A percentile compares a stretch with the other conserved stretches of the same genome.
Conservation (phyloP, 2,797 vertebrate genomes). For the Clarias pachynema region DNA sequence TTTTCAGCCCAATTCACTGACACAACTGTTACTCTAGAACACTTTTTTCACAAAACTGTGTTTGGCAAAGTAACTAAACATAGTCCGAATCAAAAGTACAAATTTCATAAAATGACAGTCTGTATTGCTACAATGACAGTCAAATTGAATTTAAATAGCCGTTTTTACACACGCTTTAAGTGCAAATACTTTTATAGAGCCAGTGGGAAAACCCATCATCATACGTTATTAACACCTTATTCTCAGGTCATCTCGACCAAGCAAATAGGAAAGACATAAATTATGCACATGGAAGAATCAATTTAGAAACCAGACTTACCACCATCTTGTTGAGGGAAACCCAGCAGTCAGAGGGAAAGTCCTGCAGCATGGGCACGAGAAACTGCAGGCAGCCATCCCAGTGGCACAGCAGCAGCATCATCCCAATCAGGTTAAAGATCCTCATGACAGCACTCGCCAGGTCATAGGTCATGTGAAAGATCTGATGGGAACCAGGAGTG, state of each 20-base stretch:
- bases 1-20: not conserved
- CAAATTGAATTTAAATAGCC: not conserved
- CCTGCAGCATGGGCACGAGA: slow-evolving; percentile 88
- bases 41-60: not conserved
- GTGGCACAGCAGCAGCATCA: slow-evolving; percentile 87
- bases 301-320: slow-evolving; percentile 71
- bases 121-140: not conserved
- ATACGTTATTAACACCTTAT: not conserved
- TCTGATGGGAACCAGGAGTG: slow-evolving; percentile 63
- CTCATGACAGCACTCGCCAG: slow-evolving; percentile 86
- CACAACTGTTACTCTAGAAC: not conserved
- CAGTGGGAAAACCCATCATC: not conserved
- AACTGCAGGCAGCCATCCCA: slow-evolving; percentile 89
- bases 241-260: not conserved
- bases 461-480: slow-evolving; percentile 90
- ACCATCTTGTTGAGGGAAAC: slow-evolving; percentile 88
- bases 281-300: not conserved
- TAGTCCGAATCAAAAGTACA: not conserved
- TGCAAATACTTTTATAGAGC: not conserved
- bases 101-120: not conserved
- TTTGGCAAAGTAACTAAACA: not conserved
- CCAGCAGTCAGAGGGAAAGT: slow-evolving; percentile 86
- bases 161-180: not conserved
- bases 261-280: not conserved
- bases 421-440: slow-evolving; percentile 85